These are phyloP conservation scores for Bucorvus abyssinicus DNA, from an alignment of 2,797 vertebrate species.

Conservation along the genomic window DNA sequence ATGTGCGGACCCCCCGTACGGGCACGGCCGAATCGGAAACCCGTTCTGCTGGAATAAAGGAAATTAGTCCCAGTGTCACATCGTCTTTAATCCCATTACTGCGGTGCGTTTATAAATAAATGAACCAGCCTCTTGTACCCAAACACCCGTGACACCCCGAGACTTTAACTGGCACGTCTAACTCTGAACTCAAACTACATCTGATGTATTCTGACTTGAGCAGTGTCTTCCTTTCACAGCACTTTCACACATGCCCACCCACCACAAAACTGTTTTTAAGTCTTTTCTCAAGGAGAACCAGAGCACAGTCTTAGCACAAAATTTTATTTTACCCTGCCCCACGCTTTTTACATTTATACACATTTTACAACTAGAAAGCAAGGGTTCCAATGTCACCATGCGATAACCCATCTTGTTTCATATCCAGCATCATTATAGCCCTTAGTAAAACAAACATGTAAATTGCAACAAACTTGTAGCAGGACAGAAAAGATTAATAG, in stretches of 20 bases:
- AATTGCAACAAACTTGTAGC: not conserved
- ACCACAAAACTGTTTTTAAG: not conserved
- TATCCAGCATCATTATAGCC: conserved; percentile 34
- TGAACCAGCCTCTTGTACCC: not conserved
- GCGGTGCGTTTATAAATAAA: not conserved
- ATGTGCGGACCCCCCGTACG: not conserved
- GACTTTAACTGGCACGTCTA: too few species aligned
- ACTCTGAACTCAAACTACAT: too few species aligned
- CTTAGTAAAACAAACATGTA: conserved; percentile 50
- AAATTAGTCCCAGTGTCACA: accelerated
- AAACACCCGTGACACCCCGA: accelerated
- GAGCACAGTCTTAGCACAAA: conserved; percentile 39
- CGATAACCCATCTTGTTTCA: not conserved
- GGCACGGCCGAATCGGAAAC: not conserved
- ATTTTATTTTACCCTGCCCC: conserved; percentile 67
- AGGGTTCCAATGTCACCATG: not conserved
- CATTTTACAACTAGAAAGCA: conserved; percentile 59
- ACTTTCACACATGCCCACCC: accelerated
- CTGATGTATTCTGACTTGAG: too few species aligned
- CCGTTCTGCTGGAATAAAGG: not conserved
- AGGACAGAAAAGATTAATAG: not conserved
- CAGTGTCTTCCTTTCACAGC: not conserved
- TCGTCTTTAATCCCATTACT: not conserved
- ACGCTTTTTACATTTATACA: conserved; percentile 64
- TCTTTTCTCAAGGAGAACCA: not conserved